Evolutionary conservation across 2,113 vertebrate species (phyloP).

Genomic region (Paracanthobrama guichenoti): DNA sequence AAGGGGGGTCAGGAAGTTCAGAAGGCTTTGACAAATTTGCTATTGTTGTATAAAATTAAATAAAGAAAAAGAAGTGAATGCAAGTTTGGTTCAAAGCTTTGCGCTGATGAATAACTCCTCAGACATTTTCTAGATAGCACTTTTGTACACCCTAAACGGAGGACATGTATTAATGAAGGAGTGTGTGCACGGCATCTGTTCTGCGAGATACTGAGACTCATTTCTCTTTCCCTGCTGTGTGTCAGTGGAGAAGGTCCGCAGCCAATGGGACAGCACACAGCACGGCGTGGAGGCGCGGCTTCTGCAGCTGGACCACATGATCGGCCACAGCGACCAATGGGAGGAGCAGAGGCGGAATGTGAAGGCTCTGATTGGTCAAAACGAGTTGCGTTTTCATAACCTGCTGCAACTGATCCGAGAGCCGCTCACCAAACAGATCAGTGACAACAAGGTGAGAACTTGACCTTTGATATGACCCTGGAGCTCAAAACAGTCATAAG

Average conservation of each 20-base stretch:
- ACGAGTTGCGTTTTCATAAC: constrained; percentile 78
- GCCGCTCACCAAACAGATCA: constrained; percentile 82
- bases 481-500: too few species aligned
- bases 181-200: not conserved
- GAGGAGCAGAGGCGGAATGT: constrained; percentile 83
- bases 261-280: constrained; percentile 92
- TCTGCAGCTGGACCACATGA: constrained; percentile 88
- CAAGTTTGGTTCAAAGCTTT: not conserved
- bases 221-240: constrained; percentile 2
- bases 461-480: not conserved
- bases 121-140: not conserved
- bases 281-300: constrained; percentile 85
- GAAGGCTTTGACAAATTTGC: not conserved
- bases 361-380: constrained; percentile 83
- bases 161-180: not conserved
- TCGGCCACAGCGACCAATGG: constrained; percentile 88
- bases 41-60: not conserved
- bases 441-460: constrained; percentile 85
- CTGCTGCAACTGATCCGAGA: constrained; percentile 82
- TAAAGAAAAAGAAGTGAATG: not conserved
- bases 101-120: not conserved
- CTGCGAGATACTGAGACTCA: not conserved
- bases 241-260: constrained; percentile 89
- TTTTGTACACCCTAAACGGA: not conserved
- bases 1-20: not conserved